Evolutionary conservation across 2,113 vertebrate species (phyloP).

Genomic region (Triplophysa dalaica): DNA sequence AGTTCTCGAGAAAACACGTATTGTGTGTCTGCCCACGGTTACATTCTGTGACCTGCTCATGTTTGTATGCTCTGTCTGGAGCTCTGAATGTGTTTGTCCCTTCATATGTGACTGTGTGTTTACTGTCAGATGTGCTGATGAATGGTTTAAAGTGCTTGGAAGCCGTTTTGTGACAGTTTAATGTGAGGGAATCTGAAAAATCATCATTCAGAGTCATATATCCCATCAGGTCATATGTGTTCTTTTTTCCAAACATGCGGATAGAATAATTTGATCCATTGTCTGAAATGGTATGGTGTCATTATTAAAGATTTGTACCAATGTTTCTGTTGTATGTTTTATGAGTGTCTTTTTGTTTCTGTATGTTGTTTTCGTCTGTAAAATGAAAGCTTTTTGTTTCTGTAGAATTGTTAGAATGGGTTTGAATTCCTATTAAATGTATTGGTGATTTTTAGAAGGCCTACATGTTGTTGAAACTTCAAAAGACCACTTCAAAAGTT

Average conservation of each 20-base stretch:
- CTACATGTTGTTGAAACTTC: too few species aligned
- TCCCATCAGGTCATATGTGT: background rate
- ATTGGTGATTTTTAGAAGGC: too few species aligned
- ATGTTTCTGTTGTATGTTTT: too few species aligned
- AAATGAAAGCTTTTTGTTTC: too few species aligned
- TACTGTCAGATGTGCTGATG: background rate
- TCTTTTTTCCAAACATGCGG: background rate
- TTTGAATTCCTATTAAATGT: too few species aligned
- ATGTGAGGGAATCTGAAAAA: conserved; percentile 7
- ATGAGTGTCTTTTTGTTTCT: too few species aligned
- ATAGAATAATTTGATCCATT: background rate
- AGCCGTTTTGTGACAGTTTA: background rate
- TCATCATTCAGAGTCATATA: background rate
- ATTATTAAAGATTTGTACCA: too few species aligned
- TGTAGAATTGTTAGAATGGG: too few species aligned
- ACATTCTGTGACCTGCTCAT: background rate
- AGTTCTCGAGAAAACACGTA: background rate
- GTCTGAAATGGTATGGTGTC: background rate
- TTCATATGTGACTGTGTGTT: background rate
- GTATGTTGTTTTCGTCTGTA: too few species aligned
- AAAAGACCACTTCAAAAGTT: too few species aligned
- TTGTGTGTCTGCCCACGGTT: background rate
- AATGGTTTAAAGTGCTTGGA: background rate
- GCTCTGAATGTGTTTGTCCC: background rate
- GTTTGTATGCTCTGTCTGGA: background rate